Conservation (phyloP, 2,113 vertebrate species). For the Ceyx cyanopectus region DNA sequence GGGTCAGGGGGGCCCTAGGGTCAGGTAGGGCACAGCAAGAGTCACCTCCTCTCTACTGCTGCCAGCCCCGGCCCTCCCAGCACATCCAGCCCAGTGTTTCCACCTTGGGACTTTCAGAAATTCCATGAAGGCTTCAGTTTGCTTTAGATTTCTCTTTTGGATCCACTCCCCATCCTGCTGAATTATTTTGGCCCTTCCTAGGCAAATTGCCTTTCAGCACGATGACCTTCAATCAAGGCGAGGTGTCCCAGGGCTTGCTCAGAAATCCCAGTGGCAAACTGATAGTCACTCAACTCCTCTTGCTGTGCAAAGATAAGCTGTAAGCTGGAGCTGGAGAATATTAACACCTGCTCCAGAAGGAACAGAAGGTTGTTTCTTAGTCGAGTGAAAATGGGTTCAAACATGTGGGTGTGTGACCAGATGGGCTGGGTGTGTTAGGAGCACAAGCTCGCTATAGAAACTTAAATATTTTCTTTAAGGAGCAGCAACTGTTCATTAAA, state of each 20-base stretch:
- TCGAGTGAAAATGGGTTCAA: neutral
- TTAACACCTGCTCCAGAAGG: conserved; percentile 33
- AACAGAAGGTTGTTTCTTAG: conserved; percentile 21
- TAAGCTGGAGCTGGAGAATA: neutral
- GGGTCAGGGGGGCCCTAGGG: neutral
- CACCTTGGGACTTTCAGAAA: neutral
- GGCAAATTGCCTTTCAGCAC: neutral
- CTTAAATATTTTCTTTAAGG: conserved; percentile 37
- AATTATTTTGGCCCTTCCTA: neutral
- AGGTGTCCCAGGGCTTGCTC: neutral
- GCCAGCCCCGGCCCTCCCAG: accelerated
- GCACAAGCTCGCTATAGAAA: neutral
- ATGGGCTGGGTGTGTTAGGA: neutral
- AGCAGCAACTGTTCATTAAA: neutral
- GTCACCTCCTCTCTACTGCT: neutral
- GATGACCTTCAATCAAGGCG: neutral
- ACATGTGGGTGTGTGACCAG: conserved; percentile 4
- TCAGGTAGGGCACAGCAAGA: accelerated
- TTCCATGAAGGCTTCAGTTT: neutral
- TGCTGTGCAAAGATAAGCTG: neutral
- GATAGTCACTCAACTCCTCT: neutral
- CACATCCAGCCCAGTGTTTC: neutral
- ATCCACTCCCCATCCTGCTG: neutral
- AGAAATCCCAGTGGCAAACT: conserved; percentile 16
- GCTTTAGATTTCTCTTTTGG: neutral